Base-by-base conservation (phyloP, 2,888 invertebrate species). In the Macaria liturata region DNA sequence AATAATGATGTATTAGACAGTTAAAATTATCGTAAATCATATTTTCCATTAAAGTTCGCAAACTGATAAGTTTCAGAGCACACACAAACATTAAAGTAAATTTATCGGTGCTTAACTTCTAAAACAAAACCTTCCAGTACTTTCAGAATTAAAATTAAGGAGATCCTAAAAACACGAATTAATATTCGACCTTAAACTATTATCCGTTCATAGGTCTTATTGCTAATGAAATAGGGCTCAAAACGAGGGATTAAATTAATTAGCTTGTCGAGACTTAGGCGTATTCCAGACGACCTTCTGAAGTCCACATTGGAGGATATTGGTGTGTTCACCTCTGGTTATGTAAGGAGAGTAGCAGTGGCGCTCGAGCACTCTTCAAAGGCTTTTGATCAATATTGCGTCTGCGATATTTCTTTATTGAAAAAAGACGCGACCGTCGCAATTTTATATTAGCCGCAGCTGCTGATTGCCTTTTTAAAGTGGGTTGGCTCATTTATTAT, bases 211-310 rank as follows among this genome's bases (percentile, higher is more conserved):
- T 51, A 55, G 45, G 30, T 37, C 45, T 37, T 45, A 52, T 46
- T 20, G 7, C 37, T 34, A 42, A 46, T 34, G 32, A 9, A 39
- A 43, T 56, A 60, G 30, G 50, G 32, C 40, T 50, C 39, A 32
- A 54, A 45, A 49, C 20, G 50, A 50, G 50, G n/a, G 46, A 32
- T 44, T 53, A 42, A 49, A 50, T 61, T 57, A 51, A 51, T 48
- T 47, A 44, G 49, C 48, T 39, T 58, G 46, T 53, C 49, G 53
- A 40, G 46, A 47, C 64, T 65, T 67, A 61, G 44, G 43, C 43
- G 31, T 54, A 66, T 65, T 54, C 70, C 64, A 75, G 75, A 75
- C 71, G 65, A 46, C 72, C 72, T 75, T 67, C 59, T 3, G 37
- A 54, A 51, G 45, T 61, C 61, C 52, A 50, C 57, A 54, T 61